Evolutionary conservation across 2,113 vertebrate genomes (phyloP).

Genomic region (Python bivittatus): DNA sequence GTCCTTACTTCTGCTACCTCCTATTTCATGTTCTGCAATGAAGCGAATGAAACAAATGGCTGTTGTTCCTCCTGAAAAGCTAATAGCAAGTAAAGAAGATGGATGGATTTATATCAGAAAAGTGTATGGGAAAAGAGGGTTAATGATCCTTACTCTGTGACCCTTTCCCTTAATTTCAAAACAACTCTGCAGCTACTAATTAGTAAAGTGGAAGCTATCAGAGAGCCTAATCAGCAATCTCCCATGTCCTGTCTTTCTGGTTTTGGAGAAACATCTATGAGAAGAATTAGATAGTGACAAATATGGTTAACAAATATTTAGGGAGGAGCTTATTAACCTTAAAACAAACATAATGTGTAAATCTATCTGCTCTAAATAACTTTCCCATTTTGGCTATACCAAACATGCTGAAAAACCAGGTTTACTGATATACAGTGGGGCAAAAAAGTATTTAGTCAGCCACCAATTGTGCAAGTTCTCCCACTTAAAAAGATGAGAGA

Average conservation of each 20-base stretch:
- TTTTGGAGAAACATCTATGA: neutral
- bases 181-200: neutral
- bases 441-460: too few species aligned
- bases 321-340: too few species aligned
- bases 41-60: neutral
- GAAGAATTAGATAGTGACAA: neutral
- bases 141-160: neutral
- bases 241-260: neutral
- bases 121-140: neutral
- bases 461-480: too few species aligned
- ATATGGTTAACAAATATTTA: neutral
- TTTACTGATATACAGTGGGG: too few species aligned
- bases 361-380: too few species aligned
- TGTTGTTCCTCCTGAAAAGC: too few species aligned
- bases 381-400: neutral
- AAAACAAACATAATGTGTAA: too few species aligned
- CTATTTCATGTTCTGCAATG: neutral
- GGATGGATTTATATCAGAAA: neutral
- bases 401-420: neutral
- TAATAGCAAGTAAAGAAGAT: neutral
- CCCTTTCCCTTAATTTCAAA: neutral
- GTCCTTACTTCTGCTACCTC: too few species aligned
- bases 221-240: neutral
- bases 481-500: too few species aligned
- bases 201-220: neutral